Evolutionary conservation across 1,140 invertebrate species (phyloP).

Genomic region (Zaprionus gabonicus): DNA sequence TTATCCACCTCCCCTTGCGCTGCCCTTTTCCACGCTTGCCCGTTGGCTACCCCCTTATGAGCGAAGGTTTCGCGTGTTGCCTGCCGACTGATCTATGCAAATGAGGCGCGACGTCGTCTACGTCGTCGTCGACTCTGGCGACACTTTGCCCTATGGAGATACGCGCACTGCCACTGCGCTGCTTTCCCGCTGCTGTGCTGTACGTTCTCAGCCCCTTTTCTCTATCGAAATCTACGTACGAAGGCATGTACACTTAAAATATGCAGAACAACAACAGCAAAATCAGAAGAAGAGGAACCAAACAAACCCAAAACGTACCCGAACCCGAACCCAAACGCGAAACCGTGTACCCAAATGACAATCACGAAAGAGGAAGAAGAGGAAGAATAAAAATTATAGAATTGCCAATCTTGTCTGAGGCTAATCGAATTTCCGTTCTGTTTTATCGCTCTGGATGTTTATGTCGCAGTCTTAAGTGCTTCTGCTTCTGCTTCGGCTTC

Average conservation of each 20-base stretch:
- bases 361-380: constrained; percentile 4
- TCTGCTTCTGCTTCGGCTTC: constrained; percentile 3
- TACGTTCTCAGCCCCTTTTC: not conserved
- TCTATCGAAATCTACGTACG: not conserved
- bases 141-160: constrained; percentile 57
- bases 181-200: not conserved
- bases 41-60: constrained; percentile 4
- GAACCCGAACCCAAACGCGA: not conserved
- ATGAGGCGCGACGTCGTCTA: constrained; percentile 16
- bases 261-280: constrained; percentile 20
- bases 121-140: constrained; percentile 15
- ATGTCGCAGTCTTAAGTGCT: constrained; percentile 19
- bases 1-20: not conserved
- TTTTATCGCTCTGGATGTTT: constrained; percentile 37
- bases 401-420: constrained; percentile 42
- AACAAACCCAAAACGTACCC: not conserved
- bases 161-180: constrained; percentile 13
- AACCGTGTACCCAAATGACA: constrained; percentile 12
- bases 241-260: constrained; percentile 36
- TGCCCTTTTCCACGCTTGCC: not conserved
- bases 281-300: not conserved
- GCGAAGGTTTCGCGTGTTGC: constrained; percentile 20
- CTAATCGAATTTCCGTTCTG: constrained; percentile 51
- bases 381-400: constrained; percentile 29
- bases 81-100: constrained; percentile 51